Conservation (phyloP, 2,888 invertebrate species). For the Ochropacha duplaris region DNA sequence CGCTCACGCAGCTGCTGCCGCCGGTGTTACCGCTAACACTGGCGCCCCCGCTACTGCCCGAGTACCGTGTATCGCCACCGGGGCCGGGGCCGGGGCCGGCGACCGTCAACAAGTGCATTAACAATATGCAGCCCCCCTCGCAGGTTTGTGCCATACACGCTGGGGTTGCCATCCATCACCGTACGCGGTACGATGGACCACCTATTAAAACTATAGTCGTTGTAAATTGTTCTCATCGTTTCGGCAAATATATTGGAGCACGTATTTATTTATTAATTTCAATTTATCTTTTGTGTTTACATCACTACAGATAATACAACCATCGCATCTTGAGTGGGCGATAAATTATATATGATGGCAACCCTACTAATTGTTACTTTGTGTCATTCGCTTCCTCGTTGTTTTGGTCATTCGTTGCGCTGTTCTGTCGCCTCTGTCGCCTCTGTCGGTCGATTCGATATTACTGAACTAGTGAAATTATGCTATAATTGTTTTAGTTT, state of each 20-base stretch:
- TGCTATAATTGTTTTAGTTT: too few relatives aligned
- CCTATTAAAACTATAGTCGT: too few relatives aligned
- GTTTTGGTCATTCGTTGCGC: neutral
- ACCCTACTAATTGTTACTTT: neutral
- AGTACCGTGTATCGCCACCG: neutral
- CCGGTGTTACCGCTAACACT: slow-evolving; percentile 49
- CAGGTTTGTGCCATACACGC: slow-evolving; percentile 50
- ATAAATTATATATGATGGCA: neutral
- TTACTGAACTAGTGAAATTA: neutral
- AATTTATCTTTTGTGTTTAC: too few relatives aligned
- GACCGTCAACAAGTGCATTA: neutral
- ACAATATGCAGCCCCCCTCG: slow-evolving; percentile 34
- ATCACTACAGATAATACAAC: too few relatives aligned
- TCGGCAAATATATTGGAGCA: neutral
- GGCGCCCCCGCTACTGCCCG: slow-evolving; percentile 35
- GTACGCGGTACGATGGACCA: too few relatives aligned
- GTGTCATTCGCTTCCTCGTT: neutral
- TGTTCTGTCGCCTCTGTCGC: neutral
- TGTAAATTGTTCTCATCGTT: too few relatives aligned
- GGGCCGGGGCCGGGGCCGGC: neutral
- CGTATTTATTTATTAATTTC: neutral
- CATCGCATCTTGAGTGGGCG: neutral
- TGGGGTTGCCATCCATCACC: slow-evolving; percentile 26
- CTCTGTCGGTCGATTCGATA: too few relatives aligned
- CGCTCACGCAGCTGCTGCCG: slow-evolving; percentile 60